Conservation (phyloP, 2,113 vertebrate genomes). For the Carassius carassius region DNA sequence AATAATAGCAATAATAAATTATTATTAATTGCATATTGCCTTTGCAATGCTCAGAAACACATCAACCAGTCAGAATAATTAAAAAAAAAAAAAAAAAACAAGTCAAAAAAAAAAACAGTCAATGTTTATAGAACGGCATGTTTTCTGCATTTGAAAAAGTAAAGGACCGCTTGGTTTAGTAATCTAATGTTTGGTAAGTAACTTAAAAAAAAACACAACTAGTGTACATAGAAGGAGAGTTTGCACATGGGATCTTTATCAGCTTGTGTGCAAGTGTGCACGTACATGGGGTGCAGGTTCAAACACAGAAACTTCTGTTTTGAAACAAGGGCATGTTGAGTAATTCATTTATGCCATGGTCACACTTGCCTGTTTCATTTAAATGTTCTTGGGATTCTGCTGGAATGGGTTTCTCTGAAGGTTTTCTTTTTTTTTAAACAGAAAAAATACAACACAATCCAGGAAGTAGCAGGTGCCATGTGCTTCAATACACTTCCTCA, state of each 20-base stretch:
- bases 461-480: constrained; percentile 10
- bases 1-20: neutral
- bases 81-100: too few relatives aligned
- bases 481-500: constrained; percentile 37
- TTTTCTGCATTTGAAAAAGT: neutral
- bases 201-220: neutral
- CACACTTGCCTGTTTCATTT: neutral
- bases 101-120: too few relatives aligned
- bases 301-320: neutral
- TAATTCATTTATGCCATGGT: neutral
- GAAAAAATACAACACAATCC: neutral
- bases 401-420: neutral
- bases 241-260: neutral
- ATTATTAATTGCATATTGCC: neutral
- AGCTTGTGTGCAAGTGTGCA: neutral
- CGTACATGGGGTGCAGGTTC: neutral
- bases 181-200: neutral
- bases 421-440: neutral
- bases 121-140: neutral
- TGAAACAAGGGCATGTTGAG: neutral
- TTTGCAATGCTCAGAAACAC: neutral
- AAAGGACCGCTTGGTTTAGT: neutral
- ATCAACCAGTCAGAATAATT: neutral
- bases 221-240: neutral
- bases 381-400: neutral